phyloP scores from a whole-genome alignment of 2,888 invertebrate species.

The Aphodius granarius region DNA sequence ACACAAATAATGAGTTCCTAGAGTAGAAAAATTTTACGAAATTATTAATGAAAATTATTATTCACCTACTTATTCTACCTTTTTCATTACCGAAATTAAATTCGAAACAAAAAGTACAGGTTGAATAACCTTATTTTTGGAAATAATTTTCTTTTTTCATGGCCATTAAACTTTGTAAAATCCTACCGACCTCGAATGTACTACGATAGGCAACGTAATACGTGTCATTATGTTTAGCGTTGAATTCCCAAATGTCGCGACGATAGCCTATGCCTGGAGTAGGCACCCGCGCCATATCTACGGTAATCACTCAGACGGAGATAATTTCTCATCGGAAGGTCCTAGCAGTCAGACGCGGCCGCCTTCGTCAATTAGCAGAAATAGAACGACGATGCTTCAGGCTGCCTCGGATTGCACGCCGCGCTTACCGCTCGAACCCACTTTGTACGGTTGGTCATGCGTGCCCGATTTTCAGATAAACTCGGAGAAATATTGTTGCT shows the following conservation, averaged over 20 bases:
- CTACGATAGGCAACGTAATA: too few species aligned
- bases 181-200: too few species aligned
- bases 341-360: conserved; percentile 48
- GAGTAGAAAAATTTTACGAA: too few species aligned
- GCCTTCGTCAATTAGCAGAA: conserved; percentile 55
- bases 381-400: conserved; percentile 47
- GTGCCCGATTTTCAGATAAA: neutral
- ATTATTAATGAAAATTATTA: too few species aligned
- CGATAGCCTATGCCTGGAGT: neutral
- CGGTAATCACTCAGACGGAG: conserved; percentile 52
- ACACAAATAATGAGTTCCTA: too few species aligned
- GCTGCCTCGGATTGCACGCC: conserved; percentile 23
- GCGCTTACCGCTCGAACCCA: neutral
- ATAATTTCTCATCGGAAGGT: conserved; percentile 50
- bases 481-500: neutral
- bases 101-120: too few species aligned
- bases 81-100: too few species aligned
- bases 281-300: conserved; percentile 44
- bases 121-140: too few species aligned
- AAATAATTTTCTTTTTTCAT: too few species aligned
- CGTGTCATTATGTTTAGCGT: too few species aligned
- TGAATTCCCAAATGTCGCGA: neutral
- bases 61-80: too few species aligned
- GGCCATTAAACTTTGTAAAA: too few species aligned
- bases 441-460: neutral